Conservation (phyloP, 2,888 invertebrate species). For the Flabesymbios commensalis region DNA sequence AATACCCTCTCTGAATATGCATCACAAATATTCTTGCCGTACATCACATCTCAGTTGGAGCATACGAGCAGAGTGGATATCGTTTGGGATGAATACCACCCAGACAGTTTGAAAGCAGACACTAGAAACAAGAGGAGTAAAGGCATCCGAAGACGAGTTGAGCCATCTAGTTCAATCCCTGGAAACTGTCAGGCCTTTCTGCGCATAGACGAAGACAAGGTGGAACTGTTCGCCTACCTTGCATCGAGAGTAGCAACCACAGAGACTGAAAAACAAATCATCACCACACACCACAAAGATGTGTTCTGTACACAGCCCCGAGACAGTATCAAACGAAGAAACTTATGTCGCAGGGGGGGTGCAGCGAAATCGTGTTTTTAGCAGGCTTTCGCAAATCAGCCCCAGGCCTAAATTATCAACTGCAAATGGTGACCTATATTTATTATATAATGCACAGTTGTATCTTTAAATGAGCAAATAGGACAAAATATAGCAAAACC, state of each 20-base stretch:
- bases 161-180: slow-evolving; percentile 13
- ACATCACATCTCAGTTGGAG: slow-evolving; percentile 19
- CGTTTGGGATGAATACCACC: slow-evolving; percentile 29
- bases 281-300: slow-evolving; percentile 9
- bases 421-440: too few relatives aligned
- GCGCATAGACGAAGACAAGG: slow-evolving; percentile 10
- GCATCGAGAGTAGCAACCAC: background rate
- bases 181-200: slow-evolving; percentile 26
- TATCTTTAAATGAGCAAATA: too few relatives aligned
- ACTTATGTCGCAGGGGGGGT: too few relatives aligned
- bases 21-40: slow-evolving; percentile 16
- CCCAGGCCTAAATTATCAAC: too few relatives aligned
- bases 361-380: too few relatives aligned
- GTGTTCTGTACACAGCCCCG: slow-evolving; percentile 6
- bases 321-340: too few relatives aligned
- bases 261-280: slow-evolving; percentile 11
- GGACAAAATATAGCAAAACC: too few relatives aligned
- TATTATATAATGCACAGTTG: too few relatives aligned
- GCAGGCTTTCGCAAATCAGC: too few relatives aligned
- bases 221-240: slow-evolving; percentile 22
- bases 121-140: slow-evolving; percentile 31
- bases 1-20: slow-evolving; percentile 33
- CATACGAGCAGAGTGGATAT: slow-evolving; percentile 25
- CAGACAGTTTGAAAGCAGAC: slow-evolving; percentile 27
- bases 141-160: slow-evolving; percentile 20